Evolutionary conservation across 2,888 invertebrate genomes (phyloP).

Genomic region (Drosophila histrio): DNA sequence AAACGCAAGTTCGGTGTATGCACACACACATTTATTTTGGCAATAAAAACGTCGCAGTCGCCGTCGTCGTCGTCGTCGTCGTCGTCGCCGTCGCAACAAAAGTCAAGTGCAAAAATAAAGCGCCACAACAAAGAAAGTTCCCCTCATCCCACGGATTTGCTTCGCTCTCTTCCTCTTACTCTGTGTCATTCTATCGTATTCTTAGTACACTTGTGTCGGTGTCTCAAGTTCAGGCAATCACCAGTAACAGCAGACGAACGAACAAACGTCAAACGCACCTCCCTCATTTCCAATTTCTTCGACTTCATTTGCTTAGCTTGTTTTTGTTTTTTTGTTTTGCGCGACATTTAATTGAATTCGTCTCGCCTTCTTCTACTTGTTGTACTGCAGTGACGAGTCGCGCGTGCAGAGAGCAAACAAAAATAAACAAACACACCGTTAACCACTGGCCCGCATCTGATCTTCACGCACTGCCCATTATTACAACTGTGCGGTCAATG

Average conservation of each 20-base stretch:
- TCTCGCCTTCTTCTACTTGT: conserved; percentile 31
- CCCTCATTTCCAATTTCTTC: conserved; percentile 14
- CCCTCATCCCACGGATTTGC: conserved; percentile 24
- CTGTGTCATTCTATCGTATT: conserved; percentile 4
- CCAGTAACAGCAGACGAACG: conserved; percentile 5
- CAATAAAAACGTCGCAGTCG: conserved; percentile 62
- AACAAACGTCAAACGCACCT: conserved; percentile 15
- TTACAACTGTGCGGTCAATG: conserved; percentile 54
- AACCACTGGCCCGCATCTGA: conserved; percentile 40
- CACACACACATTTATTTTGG: conserved; percentile 48
- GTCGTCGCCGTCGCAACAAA: conserved; percentile 50
- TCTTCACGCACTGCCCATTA: conserved; percentile 41
- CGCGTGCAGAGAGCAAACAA: conserved; percentile 19
- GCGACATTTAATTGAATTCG: conserved; percentile 70
- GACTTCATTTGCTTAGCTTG: conserved; percentile 57
- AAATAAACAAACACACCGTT: conserved; percentile 47
- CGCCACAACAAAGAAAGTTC: conserved; percentile 69
- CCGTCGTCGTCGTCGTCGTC: neutral
- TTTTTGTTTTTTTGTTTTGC: conserved; percentile 35
- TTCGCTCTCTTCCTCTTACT: neutral
- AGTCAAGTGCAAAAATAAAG: conserved; percentile 71
- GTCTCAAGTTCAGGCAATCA: conserved; percentile 61
- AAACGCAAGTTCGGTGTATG: conserved; percentile 27
- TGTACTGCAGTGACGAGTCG: conserved; percentile 4
- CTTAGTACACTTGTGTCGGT: conserved; percentile 18